Evolutionary conservation across 2,888 invertebrate species (phyloP).

Genomic region (Myopa testacea): DNA sequence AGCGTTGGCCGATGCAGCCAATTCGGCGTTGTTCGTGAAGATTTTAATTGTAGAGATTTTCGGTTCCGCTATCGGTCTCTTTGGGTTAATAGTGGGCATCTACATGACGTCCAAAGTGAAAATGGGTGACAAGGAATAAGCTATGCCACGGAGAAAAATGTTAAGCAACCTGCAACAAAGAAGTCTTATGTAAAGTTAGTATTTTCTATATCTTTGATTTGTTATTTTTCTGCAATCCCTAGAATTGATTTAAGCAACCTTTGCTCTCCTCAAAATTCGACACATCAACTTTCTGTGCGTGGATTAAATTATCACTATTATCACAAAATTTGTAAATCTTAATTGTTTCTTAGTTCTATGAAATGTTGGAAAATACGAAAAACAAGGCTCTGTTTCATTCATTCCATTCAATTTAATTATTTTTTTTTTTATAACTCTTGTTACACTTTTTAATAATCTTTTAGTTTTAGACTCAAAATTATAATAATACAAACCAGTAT

Average conservation of each 20-base stretch:
- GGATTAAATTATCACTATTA: not conserved
- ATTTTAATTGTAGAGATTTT: constrained; percentile 99
- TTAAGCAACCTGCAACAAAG: not conserved
- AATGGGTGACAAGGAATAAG: constrained; percentile 76
- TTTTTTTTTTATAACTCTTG: not conserved
- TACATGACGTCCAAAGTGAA: constrained; percentile 88
- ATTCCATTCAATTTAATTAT: constrained; percentile 15
- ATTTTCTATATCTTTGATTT: not conserved
- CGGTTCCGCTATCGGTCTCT: constrained; percentile 98
- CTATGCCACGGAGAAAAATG: not conserved
- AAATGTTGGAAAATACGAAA: constrained; percentile 55
- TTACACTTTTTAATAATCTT: too few relatives aligned
- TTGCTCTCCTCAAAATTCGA: not conserved
- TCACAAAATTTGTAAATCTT: not conserved
- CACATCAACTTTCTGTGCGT: not conserved
- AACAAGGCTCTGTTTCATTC: constrained; percentile 26
- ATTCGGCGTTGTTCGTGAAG: constrained; percentile 95
- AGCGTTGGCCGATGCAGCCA: constrained; percentile 97
- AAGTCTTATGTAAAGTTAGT: not conserved
- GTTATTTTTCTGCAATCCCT: not conserved
- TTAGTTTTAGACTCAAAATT: not conserved
- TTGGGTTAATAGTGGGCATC: constrained; percentile 98
- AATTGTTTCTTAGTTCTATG: constrained; percentile 28
- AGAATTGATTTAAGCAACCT: not conserved
- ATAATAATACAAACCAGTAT: not conserved